Evolutionary conservation across 2,113 vertebrate genomes (phyloP).

Genomic region (Centropristis striata): DNA sequence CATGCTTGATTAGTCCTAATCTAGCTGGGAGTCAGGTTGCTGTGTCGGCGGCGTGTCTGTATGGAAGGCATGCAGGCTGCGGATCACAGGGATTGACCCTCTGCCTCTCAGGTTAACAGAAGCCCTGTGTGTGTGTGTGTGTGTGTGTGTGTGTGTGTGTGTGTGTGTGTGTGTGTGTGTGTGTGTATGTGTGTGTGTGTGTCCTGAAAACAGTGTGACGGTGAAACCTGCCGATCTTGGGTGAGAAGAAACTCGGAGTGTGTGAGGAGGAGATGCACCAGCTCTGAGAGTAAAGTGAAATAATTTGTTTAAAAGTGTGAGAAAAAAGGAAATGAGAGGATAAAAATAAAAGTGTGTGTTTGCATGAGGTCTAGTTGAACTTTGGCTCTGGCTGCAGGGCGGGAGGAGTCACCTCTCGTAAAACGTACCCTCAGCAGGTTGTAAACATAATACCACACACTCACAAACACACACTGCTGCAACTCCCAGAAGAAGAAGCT

Average conservation of each 20-base stretch:
- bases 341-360: conserved; percentile 28
- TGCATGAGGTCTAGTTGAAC: conserved; percentile 76
- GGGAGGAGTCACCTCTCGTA: conserved; percentile 74
- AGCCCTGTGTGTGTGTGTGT: conserved; percentile 66
- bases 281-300: conserved; percentile 11
- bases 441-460: conserved; percentile 75
- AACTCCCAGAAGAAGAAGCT: background rate
- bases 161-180: conserved; percentile 50
- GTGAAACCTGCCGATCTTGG: conserved; percentile 46
- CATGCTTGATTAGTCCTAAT: conserved; percentile 82
- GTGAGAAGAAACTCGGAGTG: conserved; percentile 14
- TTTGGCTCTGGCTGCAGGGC: conserved; percentile 68
- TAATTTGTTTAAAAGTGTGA: conserved; percentile 24
- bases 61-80: conserved; percentile 83
- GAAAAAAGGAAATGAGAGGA: conserved; percentile 3
- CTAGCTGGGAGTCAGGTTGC: conserved; percentile 80
- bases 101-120: conserved; percentile 86
- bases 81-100: conserved; percentile 85
- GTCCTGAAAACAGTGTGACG: conserved; percentile 1
- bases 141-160: conserved; percentile 41
- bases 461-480: conserved; percentile 29
- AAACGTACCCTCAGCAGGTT: conserved; percentile 73
- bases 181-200: conserved; percentile 39
- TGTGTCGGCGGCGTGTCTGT: conserved; percentile 79
- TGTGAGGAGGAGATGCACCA: conserved; percentile 2